These are phyloP conservation scores for Lagopus leucura DNA, from an alignment of 2,113 vertebrate genomes.

Conservation along the genomic window DNA sequence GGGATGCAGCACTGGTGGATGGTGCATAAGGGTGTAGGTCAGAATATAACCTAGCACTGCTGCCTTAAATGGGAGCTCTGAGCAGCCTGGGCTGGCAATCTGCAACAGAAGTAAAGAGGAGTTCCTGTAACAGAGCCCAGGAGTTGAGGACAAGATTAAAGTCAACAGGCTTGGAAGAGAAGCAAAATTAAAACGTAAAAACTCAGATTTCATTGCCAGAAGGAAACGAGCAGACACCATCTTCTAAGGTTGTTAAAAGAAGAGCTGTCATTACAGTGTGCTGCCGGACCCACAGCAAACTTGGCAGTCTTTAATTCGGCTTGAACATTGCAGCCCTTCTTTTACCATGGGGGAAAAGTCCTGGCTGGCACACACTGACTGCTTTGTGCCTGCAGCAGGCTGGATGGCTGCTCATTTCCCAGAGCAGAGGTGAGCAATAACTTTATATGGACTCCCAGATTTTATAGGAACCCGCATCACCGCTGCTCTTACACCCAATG, in stretches of 20 bases:
- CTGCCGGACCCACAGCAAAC: constrained; percentile 47
- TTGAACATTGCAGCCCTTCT: constrained; percentile 23
- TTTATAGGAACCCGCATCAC: background rate
- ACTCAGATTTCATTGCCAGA: constrained; percentile 27
- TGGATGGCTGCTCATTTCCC: background rate
- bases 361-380: background rate
- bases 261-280: background rate
- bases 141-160: constrained; percentile 67
- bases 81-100: constrained; percentile 52
- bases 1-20: background rate
- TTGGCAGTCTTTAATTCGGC: constrained; percentile 47
- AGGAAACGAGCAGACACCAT: constrained; percentile 44
- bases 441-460: background rate
- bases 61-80: constrained; percentile 58
- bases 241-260: constrained; percentile 48
- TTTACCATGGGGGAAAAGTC: background rate
- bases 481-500: fast-evolving
- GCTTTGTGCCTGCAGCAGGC: background rate
- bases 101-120: constrained; percentile 64
- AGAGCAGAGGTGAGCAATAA: background rate
- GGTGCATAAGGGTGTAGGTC: fast-evolving
- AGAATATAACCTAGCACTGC: background rate
- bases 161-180: constrained; percentile 3
- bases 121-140: constrained; percentile 49
- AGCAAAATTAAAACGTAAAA: background rate